Evolutionary conservation across 92 coral and sea anemone species (phyloP).

Genomic region (Blastomussa wellsi): DNA sequence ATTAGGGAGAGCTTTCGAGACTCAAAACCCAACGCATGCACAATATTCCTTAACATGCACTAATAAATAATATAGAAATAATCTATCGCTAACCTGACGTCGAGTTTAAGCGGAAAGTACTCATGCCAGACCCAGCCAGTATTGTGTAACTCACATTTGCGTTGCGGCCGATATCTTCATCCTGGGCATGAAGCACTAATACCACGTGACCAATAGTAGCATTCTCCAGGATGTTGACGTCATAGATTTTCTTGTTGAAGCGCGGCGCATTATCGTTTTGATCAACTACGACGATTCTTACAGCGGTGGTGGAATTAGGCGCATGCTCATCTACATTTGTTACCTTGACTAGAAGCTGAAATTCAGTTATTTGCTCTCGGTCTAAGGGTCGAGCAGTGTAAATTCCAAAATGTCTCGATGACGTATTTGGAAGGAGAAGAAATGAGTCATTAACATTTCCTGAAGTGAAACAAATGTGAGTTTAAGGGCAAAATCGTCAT

Average conservation of each 20-base stretch:
- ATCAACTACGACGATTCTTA: constrained; percentile 43
- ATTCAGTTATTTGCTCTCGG: constrained; percentile 41
- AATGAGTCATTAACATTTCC: constrained; percentile 51
- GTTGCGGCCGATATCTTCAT: constrained; percentile 36
- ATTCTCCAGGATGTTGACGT: constrained; percentile 47
- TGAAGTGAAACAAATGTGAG: constrained; percentile 5
- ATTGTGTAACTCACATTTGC: constrained; percentile 45
- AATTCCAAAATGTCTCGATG: constrained; percentile 35
- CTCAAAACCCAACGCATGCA: background rate
- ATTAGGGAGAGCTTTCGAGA: background rate
- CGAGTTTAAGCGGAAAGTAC: constrained; percentile 40
- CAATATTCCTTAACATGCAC: background rate
- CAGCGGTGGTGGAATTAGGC: constrained; percentile 35
- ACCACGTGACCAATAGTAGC: constrained; percentile 46
- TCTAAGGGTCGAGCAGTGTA: constrained; percentile 50
- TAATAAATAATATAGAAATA: background rate
- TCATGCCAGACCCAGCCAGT: constrained; percentile 57
- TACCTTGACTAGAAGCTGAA: constrained; percentile 32
- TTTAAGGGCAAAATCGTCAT: background rate
- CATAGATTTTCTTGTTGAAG: constrained; percentile 39
- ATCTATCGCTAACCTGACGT: constrained; percentile 41
- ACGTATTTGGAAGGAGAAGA: constrained; percentile 38
- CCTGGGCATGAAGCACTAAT: constrained; percentile 33
- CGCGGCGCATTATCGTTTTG: constrained; percentile 57
- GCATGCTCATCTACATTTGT: constrained; percentile 54